phyloP scores from a whole-genome alignment of 2,797 vertebrate species.

The Eptatretus atami region DNA sequence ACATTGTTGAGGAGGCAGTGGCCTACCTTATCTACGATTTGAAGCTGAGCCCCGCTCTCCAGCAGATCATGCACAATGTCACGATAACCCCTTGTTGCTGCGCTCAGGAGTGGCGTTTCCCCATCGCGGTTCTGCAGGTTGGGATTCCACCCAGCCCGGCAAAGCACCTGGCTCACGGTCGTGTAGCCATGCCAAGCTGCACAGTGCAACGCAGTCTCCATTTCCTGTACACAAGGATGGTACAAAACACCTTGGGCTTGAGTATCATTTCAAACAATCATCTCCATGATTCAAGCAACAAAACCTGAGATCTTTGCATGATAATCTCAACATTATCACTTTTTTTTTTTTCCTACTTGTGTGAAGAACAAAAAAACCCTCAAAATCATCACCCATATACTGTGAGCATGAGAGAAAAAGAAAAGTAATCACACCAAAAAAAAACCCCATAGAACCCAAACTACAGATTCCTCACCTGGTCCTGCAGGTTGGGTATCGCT shows the following conservation, averaged over 20 bases:
- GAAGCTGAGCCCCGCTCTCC: slow-evolving; percentile 37
- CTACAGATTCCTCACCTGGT: slow-evolving; percentile 32
- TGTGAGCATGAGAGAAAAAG: no score
- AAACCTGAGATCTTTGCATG: no score
- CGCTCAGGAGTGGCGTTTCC: slow-evolving; percentile 55
- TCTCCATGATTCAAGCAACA: no score
- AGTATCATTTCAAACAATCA: no score
- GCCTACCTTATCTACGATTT: slow-evolving; percentile 52
- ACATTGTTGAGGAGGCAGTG: neutral
- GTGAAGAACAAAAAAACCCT: no score
- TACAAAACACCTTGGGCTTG: no score
- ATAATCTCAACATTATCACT: no score
- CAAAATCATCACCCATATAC: no score
- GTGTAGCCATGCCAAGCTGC: slow-evolving; percentile 85
- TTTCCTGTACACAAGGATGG: slow-evolving; percentile 23
- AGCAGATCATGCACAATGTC: slow-evolving; percentile 74
- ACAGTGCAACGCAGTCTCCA: slow-evolving; percentile 70
- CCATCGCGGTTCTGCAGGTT: slow-evolving; percentile 57
- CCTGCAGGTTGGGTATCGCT: slow-evolving; percentile 51
- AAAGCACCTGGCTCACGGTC: slow-evolving; percentile 39
- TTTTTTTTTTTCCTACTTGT: no score
- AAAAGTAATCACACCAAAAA: no score
- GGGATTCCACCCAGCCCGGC: slow-evolving; percentile 38
- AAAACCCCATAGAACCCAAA: no score
- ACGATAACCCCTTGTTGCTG: slow-evolving; percentile 56